These are phyloP conservation scores for Homarus americanus DNA, from an alignment of 1,140 invertebrate species.

Conservation along the genomic window DNA sequence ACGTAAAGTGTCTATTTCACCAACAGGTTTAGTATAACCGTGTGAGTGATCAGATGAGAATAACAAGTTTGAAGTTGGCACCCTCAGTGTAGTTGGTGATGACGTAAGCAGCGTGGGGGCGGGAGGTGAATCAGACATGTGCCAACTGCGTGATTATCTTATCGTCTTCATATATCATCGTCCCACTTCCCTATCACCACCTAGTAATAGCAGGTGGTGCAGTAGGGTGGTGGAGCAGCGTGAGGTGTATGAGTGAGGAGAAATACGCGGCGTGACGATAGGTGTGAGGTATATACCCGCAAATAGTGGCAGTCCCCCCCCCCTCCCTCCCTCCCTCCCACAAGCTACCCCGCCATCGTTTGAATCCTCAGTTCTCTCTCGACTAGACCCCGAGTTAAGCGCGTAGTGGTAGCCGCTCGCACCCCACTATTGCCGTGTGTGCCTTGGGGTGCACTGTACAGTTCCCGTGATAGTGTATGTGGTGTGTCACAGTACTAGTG, in stretches of 20 bases:
- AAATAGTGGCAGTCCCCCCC: conserved; percentile 47
- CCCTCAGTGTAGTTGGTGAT: neutral
- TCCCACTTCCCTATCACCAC: neutral
- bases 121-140: conserved; percentile 6
- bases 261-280: neutral
- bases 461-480: neutral
- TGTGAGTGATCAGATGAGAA: neutral
- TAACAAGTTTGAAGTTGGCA: conserved; percentile 27
- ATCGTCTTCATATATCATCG: neutral
- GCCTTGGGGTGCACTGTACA: neutral
- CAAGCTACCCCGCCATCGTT: conserved; percentile 55
- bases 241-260: neutral
- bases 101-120: neutral
- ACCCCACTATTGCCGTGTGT: neutral
- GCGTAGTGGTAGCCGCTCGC: neutral
- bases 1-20: neutral
- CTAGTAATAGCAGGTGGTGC: neutral
- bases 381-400: conserved; percentile 14
- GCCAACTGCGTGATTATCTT: conserved; percentile 59
- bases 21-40: neutral
- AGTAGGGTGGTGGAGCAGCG: neutral
- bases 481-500: neutral
- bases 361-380: conserved; percentile 45
- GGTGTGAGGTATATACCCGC: neutral
- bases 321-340: conserved; percentile 6